Evolutionary conservation across 2,888 invertebrate genomes (phyloP), one percentile per base, ranked within the genome.

Genomic region (Coenonympha glycerion): DNA sequence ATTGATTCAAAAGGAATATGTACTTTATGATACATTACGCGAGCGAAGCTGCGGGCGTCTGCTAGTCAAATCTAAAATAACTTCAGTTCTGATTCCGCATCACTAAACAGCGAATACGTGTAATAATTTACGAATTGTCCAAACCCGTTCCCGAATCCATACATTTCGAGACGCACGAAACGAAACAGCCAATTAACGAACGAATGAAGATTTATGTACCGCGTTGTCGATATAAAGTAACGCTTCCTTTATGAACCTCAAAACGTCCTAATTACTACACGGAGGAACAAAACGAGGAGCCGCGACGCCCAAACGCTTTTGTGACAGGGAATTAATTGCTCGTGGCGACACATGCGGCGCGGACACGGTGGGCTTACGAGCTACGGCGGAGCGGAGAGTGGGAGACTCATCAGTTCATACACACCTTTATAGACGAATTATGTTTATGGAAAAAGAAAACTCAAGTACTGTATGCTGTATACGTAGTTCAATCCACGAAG

Each of bases 241-340:
- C 81, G 78, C 69, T 86, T 84, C 84, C 86, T 84, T 86, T 84
- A 86, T 82, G 82, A 86, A 79, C 80, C 81, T 86, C 84, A 85
- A 83, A 86, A 86, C 83, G 84, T 86, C 86, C 87, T 87, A 87
- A 87, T 87, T 87, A 87, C 86, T 79, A 80, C 79, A 79, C 83
- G 78, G 79, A 75, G 68, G 73, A 73, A 76, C 82, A 84, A 85
- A 83, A 83, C 75, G 77, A 86, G 73, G 64, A 80, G 71, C 71
- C 67, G 62, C 71, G 84, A 86, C 83, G 84, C 85, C 83, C 85
- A 84, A 86, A 86, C 85, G 85, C 83, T 86, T 75, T 76, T 86
- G 84, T 86, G 86, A 87, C 86, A 86, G 85, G 71, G 83, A 79
- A 86, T 85, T 86, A 87, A 87, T 86, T 84, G 86, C 75, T 79